Evolutionary conservation across 92 coral and sea anemone genomes (phyloP), one percentile per base, ranked within the genome.

Genomic region (Zoanthus sansibaricus): DNA sequence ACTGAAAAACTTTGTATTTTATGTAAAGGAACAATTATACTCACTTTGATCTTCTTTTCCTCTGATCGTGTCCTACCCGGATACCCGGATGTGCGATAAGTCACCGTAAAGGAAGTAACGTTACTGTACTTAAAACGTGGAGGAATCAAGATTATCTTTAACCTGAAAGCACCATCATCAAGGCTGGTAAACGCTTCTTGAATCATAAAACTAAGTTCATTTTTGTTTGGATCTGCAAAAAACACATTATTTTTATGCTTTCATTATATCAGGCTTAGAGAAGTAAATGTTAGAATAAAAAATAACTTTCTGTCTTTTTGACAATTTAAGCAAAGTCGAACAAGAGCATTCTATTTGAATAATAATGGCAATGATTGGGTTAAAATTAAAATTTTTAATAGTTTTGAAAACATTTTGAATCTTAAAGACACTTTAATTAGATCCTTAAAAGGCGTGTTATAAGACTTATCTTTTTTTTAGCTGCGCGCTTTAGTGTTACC

Each of bases 81-180:
- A 49, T 80, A 80, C 74, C 85, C 85, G 5, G 75, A 80, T 20
- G 46, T 45, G 1, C 37, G 12, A 37, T 80, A 80, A 20, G 37
- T 44, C 61, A 80, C 75, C 52, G 85, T 46, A 42, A 64, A 80
- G 61, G 59, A 67, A 5, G 85, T 45, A 17, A 80, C 75, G 85
- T 80, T 80, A 14, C 85, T 80, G 85, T 80, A 80, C 21, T 64
- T 80, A 61, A 80, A 80, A 30, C 14, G 25, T 3, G 85, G 75
- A 9, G 85, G 75, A 20, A 5, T 8, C 85, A 73, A 80, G 18
- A 59, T 18, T 17, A 80, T 11, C 14, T 54, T 64, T 3, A 80
- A 8, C 7, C 20, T 47, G 61, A 80, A 66, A 45, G 85, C 18
- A 7, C 20, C 62, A 9, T 45, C 66, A 11, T 45, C 44, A 44